These are phyloP conservation scores for Drosophila nigricruria DNA, from an alignment of 2,888 invertebrate genomes.

Conservation along the genomic window DNA sequence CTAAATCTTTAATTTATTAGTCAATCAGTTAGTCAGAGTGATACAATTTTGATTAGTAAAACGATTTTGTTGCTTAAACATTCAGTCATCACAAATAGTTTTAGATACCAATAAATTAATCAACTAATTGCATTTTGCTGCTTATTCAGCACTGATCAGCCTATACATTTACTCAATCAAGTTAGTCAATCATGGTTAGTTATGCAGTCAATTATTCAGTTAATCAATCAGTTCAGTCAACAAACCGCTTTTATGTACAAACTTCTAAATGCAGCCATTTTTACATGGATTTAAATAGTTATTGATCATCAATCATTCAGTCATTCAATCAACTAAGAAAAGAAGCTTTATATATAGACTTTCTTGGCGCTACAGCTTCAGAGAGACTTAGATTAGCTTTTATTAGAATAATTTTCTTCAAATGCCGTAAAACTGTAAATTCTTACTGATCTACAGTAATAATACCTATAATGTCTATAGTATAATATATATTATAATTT, in stretches of 20 bases:
- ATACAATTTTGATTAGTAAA: not conserved
- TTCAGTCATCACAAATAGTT: not conserved
- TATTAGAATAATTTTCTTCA: not conserved
- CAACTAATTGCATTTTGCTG: not conserved
- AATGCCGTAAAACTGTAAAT: not conserved
- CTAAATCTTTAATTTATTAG: not conserved
- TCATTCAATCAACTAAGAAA: not conserved
- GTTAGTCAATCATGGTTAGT: not conserved
- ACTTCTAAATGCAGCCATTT: not conserved
- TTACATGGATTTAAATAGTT: too few relatives aligned
- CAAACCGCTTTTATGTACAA: not conserved
- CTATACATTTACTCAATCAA: not conserved
- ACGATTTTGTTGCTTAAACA: not conserved
- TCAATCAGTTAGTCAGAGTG: not conserved
- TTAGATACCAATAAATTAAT: not conserved
- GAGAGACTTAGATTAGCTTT: too few relatives aligned
- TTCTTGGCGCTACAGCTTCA: not conserved
- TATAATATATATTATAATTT: not conserved
- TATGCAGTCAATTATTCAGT: not conserved
- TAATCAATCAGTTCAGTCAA: not conserved
- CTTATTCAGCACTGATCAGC: not conserved
- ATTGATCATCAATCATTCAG: not conserved
- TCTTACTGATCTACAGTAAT: not conserved
- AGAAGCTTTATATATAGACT: not conserved
- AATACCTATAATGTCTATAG: not conserved